Evolutionary conservation across 2,113 vertebrate species (phyloP), one percentile per base, ranked within the genome.

Genomic region (Entelurus aequoreus): DNA sequence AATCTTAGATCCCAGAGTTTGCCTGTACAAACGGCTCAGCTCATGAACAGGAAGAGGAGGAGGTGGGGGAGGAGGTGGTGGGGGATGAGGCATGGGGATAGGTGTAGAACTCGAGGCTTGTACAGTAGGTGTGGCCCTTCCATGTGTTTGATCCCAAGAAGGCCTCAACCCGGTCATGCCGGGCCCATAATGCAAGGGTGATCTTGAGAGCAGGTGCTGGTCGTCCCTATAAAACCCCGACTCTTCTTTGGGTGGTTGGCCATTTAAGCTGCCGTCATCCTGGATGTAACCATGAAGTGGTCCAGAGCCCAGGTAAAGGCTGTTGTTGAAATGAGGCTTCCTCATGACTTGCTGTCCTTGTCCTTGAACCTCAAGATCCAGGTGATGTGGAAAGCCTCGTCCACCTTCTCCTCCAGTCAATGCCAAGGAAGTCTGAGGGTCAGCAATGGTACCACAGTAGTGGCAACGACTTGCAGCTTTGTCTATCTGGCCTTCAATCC

Each of bases 231-330:
- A 94, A 87, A 87, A 91, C 54, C 78, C 82, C 8, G 85, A 87
- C 4, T 94, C 94, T 65, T 92, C 90, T 28, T 28, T 28, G 64
- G 87, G 79, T 0, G 69, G 84, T 72, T 89, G 89, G 0, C 90
- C 46, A 0, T 88, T 84, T 63, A 92, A 68, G 0, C 91, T 72
- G 0, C 85, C 70, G 16, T 94, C 91, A 3, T 87, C 71, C 54
- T 91, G 90, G 79, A 92, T 94, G 74, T 90, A 90, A 87, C 95
- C 95, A 79, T 90, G 93, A 6, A 89, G 84, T 0, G 88, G 92
- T 66, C 91, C 74, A 12, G 92, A 84, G 40, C 87, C 58, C 3
- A 87, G 87, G 84, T 93, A 89, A 37, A 90, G 83, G 72, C 85
- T 87, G 69, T 84, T 87, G 75, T 74, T 1, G 2, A 92, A 86